Evolutionary conservation across 2,888 invertebrate species (phyloP).

Genomic region (Lucinisca nassula): DNA sequence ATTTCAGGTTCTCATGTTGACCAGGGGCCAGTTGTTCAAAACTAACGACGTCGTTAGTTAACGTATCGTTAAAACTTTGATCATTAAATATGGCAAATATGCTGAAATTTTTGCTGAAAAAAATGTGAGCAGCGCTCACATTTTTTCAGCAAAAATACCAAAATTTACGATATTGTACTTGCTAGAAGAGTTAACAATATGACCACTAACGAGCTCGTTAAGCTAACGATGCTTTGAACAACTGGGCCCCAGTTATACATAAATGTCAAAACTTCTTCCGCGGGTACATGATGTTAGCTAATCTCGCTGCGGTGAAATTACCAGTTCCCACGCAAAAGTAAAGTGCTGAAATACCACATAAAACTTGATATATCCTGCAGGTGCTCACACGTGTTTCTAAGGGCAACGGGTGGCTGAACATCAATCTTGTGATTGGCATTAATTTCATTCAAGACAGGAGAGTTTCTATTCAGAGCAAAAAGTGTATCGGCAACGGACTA

Average conservation of each 20-base stretch:
- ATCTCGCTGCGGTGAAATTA: neutral
- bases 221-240: too few relatives aligned
- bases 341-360: neutral
- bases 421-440: neutral
- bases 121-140: too few relatives aligned
- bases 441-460: slow-evolving; percentile 11
- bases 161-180: too few relatives aligned
- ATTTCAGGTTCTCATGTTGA: too few relatives aligned
- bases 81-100: too few relatives aligned
- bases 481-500: neutral
- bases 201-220: neutral
- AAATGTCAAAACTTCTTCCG: neutral
- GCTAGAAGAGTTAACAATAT: too few relatives aligned
- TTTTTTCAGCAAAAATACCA: too few relatives aligned
- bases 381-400: slow-evolving; percentile 16
- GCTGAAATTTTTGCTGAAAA: too few relatives aligned
- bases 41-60: too few relatives aligned
- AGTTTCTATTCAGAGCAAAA: slow-evolving; percentile 13
- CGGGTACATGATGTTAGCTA: neutral
- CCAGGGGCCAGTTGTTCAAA: too few relatives aligned
- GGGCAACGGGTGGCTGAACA: slow-evolving; percentile 16
- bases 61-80: too few relatives aligned
- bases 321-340: neutral
- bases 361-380: slow-evolving; percentile 3
- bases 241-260: too few relatives aligned